A percentile compares a stretch with the other conserved stretches of the same genome.
Evolutionary conservation across 2,888 invertebrate genomes (phyloP).

Genomic region (Fragum whitleyi): DNA sequence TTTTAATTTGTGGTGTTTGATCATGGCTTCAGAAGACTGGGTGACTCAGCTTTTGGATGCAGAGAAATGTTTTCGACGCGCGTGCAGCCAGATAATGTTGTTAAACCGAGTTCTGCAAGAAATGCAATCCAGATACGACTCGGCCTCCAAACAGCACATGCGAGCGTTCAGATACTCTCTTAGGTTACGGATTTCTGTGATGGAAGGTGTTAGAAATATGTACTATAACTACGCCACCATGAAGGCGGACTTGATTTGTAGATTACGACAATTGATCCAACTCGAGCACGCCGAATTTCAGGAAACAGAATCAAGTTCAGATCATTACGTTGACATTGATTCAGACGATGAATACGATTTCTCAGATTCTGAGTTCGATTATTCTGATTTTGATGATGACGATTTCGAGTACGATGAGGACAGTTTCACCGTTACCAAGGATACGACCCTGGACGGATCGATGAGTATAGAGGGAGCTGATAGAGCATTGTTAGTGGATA

Average conservation of each 20-base stretch:
- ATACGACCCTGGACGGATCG: conserved; percentile 12
- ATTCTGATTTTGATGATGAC: conserved; percentile 54
- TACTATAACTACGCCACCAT: conserved; percentile 72
- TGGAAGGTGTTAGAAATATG: conserved; percentile 77
- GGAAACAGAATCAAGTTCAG: conserved; percentile 33
- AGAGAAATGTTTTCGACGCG: conserved; percentile 65
- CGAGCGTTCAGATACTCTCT: conserved; percentile 74
- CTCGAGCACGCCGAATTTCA: conserved; percentile 28
- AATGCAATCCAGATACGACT: conserved; percentile 71
- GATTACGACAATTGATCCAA: conserved; percentile 59
- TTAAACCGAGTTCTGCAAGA: conserved; percentile 69
- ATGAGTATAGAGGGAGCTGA: conserved; percentile 19
- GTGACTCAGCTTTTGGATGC: conserved; percentile 54
- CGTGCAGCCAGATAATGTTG: conserved; percentile 73
- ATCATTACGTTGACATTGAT: conserved; percentile 43
- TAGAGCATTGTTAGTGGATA: conserved; percentile 16
- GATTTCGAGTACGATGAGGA: conserved; percentile 48
- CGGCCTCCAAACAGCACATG: conserved; percentile 69
- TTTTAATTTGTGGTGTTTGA: too few species aligned
- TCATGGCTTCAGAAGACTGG: conserved; percentile 18
- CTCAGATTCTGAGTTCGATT: conserved; percentile 55
- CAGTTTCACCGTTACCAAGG: conserved; percentile 9
- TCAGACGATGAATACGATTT: conserved; percentile 52
- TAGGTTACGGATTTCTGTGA: conserved; percentile 72
- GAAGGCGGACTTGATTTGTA: conserved; percentile 71